Conservation (phyloP, 1,140 invertebrate genomes). For the Drosophila ananassae region DNA sequence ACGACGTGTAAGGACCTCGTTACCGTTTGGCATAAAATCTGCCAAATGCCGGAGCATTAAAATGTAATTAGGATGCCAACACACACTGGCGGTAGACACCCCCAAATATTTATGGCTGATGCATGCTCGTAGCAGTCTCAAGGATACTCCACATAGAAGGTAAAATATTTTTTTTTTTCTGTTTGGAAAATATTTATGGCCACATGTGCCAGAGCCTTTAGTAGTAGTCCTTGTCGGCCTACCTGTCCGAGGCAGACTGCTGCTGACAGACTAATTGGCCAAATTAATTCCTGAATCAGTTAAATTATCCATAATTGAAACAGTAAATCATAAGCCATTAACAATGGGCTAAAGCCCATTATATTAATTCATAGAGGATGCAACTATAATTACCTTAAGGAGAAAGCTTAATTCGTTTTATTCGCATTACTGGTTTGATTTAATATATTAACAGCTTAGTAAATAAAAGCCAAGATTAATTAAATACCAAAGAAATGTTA, state of each 20-base stretch:
- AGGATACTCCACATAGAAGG: conserved; percentile 18
- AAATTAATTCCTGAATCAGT: conserved; percentile 16
- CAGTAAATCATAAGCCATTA: conserved; percentile 2
- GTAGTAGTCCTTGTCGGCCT: conserved; percentile 4
- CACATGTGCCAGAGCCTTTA: not conserved
- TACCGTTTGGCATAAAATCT: conserved; percentile 48
- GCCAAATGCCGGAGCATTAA: conserved; percentile 49
- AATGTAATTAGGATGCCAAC: conserved; percentile 59
- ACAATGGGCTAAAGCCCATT: not conserved
- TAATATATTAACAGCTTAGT: not conserved
- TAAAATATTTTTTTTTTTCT: conserved; percentile 9
- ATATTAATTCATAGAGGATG: not conserved
- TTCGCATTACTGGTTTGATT: not conserved
- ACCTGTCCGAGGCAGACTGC: conserved; percentile 19
- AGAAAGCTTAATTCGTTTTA: not conserved
- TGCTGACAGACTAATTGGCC: conserved; percentile 25
- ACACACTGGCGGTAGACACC: conserved; percentile 15
- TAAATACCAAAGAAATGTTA: not conserved
- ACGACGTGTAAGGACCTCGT: conserved; percentile 29
- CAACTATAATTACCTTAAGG: no score
- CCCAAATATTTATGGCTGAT: conserved; percentile 46
- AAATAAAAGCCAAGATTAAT: not conserved
- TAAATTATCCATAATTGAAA: conserved; percentile 25
- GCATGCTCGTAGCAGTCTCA: conserved; percentile 37
- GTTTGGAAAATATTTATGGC: conserved; percentile 26